phyloP scores from a whole-genome alignment of 2,113 vertebrate genomes.

The Oxyruncus cristatus region DNA sequence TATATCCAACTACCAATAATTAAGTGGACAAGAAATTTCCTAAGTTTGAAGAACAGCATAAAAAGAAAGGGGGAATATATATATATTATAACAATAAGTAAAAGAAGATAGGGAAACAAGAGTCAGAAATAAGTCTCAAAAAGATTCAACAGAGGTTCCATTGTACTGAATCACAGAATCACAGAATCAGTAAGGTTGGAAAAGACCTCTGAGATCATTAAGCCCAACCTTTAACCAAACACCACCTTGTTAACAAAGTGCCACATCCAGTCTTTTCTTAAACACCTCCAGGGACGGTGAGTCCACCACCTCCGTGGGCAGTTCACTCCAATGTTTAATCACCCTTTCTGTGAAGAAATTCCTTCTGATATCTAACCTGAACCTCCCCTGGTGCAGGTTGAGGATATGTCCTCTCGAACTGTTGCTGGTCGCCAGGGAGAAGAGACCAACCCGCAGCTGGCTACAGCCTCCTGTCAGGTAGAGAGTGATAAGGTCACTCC shows the following conservation, averaged over 20 bases:
- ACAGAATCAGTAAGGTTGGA: not conserved
- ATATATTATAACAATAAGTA: too few species aligned
- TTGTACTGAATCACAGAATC: not conserved
- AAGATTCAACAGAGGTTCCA: not conserved
- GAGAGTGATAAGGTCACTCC: not conserved
- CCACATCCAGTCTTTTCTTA: not conserved
- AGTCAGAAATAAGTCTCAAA: not conserved
- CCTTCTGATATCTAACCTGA: not conserved
- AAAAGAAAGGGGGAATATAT: not conserved
- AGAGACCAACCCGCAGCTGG: accelerated
- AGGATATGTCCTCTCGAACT: not conserved
- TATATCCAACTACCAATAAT: not conserved
- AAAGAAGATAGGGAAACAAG: not conserved
- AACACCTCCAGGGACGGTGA: not conserved
- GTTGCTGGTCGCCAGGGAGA: not conserved
- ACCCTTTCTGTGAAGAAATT: not conserved
- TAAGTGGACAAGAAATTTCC: not conserved
- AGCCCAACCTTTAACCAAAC: not conserved
- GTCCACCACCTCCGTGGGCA: too few species aligned
- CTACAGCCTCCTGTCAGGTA: not conserved
- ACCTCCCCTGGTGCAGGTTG: not conserved
- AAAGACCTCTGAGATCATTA: not conserved
- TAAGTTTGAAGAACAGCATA: not conserved
- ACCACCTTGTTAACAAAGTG: not conserved
- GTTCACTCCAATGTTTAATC: not conserved